Evolutionary conservation across 1,140 invertebrate species (phyloP).

Genomic region (Caenorhabditis elegans): DNA sequence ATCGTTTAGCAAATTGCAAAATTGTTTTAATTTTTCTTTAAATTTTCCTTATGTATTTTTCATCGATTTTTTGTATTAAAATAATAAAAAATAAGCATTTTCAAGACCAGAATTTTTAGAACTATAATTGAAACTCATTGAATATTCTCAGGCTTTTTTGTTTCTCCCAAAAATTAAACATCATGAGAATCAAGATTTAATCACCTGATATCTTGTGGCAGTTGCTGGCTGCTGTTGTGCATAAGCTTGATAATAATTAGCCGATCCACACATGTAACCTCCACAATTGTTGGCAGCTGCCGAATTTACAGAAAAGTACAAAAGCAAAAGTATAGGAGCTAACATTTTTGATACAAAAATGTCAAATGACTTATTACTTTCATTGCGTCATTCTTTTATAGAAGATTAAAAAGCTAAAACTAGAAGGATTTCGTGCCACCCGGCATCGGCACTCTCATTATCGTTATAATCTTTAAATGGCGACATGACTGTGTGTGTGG

Average conservation of each 20-base stretch:
- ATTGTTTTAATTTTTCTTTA: no score
- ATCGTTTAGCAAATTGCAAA: no score
- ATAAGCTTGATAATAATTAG: background rate
- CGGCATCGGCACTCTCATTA: slow-evolving; percentile 14
- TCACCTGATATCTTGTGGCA: background rate
- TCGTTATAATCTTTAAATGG: slow-evolving; percentile 1
- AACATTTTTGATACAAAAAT: background rate
- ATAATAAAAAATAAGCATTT: no score
- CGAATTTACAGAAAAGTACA: background rate
- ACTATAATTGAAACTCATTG: no score
- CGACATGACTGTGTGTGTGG: background rate
- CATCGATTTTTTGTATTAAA: no score
- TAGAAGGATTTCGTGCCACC: background rate
- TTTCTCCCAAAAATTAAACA: no score
- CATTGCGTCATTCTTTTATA: slow-evolving; percentile 23
- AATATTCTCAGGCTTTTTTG: no score
- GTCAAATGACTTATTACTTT: slow-evolving; percentile 6
- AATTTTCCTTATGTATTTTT: no score
- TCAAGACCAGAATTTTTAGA: no score
- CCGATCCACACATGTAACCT: background rate
- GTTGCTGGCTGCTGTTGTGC: background rate
- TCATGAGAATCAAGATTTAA: no score
- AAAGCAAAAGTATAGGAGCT: background rate
- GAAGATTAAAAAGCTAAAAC: slow-evolving; percentile 7
- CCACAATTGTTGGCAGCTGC: slow-evolving; percentile 4